Evolutionary conservation across 2,113 vertebrate genomes (phyloP).

Genomic region (Hemichromis elongatus): DNA sequence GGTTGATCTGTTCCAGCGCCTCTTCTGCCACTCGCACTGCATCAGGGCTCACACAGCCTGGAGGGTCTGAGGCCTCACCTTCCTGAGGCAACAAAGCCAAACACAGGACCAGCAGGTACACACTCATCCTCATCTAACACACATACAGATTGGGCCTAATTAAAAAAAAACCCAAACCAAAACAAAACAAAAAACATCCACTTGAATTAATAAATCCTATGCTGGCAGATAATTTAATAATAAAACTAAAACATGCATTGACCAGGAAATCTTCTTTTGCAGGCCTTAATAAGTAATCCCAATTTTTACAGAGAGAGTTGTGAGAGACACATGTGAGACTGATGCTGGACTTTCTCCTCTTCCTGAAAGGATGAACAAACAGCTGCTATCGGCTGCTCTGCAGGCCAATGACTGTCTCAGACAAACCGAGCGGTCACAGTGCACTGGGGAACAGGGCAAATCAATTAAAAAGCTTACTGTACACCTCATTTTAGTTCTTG

Average conservation of each 20-base stretch:
- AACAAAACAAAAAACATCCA: not conserved
- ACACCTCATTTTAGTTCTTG: not conserved
- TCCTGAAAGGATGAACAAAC: constrained; percentile 37
- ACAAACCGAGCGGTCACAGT: constrained; percentile 20
- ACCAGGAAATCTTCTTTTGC: not conserved
- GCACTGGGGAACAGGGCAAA: not conserved
- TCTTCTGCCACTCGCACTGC: constrained; percentile 39
- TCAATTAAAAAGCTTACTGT: not conserved
- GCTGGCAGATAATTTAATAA: not conserved
- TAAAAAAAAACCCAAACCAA: not conserved
- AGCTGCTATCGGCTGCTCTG: constrained; percentile 35
- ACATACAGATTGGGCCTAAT: not conserved
- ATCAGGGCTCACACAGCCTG: constrained; percentile 29
- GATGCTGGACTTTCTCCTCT: constrained; percentile 39
- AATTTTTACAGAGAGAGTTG: not conserved
- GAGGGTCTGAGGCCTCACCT: not conserved
- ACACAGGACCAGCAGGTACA: constrained; percentile 32
- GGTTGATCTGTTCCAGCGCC: constrained; percentile 54
- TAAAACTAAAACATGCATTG: not conserved
- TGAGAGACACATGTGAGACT: not conserved
- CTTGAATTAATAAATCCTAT: not conserved
- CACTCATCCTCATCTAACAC: constrained; percentile 26
- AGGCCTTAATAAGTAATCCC: not conserved
- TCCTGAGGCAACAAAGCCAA: constrained; percentile 40
- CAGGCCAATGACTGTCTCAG: constrained; percentile 25